These are phyloP conservation scores for Eulithis testata DNA, from an alignment of 2,888 invertebrate genomes.

Conservation along the genomic window DNA sequence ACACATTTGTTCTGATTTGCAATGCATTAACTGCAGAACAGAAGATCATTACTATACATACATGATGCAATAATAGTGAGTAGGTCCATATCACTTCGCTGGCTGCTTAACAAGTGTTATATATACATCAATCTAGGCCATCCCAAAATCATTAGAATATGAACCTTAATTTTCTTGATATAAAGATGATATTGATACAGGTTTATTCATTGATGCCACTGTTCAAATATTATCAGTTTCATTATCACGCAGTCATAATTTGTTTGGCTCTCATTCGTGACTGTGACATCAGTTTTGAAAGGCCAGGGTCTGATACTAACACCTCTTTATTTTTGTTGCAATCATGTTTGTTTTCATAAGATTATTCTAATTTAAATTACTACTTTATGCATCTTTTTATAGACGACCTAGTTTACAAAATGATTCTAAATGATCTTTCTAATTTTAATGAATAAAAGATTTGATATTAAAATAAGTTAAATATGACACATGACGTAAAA, in stretches of 20 bases:
- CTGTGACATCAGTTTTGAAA: too few relatives aligned
- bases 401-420: too few relatives aligned
- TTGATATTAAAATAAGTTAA: too few relatives aligned
- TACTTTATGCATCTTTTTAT: too few relatives aligned
- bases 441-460: too few relatives aligned
- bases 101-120: constrained; percentile 15
- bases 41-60: constrained; percentile 4
- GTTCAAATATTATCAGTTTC: neutral
- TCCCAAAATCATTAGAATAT: neutral
- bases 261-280: too few relatives aligned
- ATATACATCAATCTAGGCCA: neutral
- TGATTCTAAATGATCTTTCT: too few relatives aligned
- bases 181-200: neutral
- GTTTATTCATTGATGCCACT: neutral
- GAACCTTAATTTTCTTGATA: neutral
- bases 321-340: too few relatives aligned
- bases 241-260: neutral
- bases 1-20: constrained; percentile 33
- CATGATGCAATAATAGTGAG: constrained; percentile 27
- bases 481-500: too few relatives aligned
- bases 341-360: too few relatives aligned
- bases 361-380: too few relatives aligned
- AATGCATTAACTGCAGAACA: constrained; percentile 28
- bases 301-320: too few relatives aligned
- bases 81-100: constrained; percentile 1